Evolutionary conservation across 2,888 invertebrate genomes (phyloP).

Genomic region (Diaprepes abbreviatus): DNA sequence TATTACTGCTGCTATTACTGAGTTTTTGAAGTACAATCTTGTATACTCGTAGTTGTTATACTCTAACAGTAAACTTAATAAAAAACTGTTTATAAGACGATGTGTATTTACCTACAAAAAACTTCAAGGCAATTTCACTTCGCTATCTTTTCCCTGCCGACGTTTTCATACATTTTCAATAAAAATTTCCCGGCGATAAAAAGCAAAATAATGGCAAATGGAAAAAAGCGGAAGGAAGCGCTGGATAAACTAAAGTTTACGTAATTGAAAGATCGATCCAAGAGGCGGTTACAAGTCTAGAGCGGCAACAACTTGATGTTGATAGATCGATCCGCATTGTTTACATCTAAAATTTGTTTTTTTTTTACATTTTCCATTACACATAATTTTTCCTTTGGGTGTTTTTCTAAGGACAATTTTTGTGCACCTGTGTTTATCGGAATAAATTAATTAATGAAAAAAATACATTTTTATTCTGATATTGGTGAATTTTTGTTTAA

Average conservation of each 20-base stretch:
- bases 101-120: slow-evolving; percentile 18
- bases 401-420: no score
- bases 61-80: no score
- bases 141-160: slow-evolving; percentile 13
- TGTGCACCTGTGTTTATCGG: no score
- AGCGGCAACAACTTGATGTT: slow-evolving; percentile 22
- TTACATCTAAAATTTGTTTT: slow-evolving; percentile 6
- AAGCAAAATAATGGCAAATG: slow-evolving; percentile 29
- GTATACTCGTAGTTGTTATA: no score
- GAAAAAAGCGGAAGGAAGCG: slow-evolving; percentile 25
- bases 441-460: no score
- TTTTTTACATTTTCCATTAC: neutral
- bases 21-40: no score
- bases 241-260: slow-evolving; percentile 28
- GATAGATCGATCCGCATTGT: slow-evolving; percentile 19
- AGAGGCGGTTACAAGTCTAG: slow-evolving; percentile 19
- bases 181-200: slow-evolving; percentile 23
- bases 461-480: no score
- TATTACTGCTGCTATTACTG: no score
- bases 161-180: slow-evolving; percentile 24
- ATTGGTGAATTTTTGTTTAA: no score
- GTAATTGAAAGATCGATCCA: slow-evolving; percentile 26
- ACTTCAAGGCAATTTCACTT: slow-evolving; percentile 8
- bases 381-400: no score
- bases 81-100: neutral